Base-by-base conservation (phyloP, 2,888 invertebrate species). In the Dryococelus australis region DNA sequence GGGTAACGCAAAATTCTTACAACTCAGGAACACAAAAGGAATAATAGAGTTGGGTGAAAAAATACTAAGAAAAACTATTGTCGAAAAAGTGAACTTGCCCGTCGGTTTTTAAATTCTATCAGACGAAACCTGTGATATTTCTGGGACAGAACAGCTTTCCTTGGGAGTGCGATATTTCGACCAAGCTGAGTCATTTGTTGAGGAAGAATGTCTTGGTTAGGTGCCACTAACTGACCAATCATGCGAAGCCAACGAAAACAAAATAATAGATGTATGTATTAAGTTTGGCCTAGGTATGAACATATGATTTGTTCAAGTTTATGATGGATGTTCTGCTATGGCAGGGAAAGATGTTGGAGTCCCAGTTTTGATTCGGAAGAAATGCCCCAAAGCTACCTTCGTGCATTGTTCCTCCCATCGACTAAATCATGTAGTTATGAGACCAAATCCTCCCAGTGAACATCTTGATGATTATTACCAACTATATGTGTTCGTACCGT, bases 61-160 rank as follows among this genome's bases (percentile, higher is more conserved):
- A 87, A 88, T 89, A 87, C 86, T 89, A 80, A 88, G 65, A 89
- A 88, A 90, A 85, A 87, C 89, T 86, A 89, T 90, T 84, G 83
- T 87, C 83, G 51, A 87, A 81, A 84, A 87, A 85, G 88, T 47
- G 43, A 85, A 84, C n/a, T 35, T 26, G 3, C 13, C 87, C 85
- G 87, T 84, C 81, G 89, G 88, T 80, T 90, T 88, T 88, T 89
- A 89, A 86, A 88, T 90, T 84, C 87, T 90, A 88, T 90, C 90
- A 85, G 90, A 91, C 89, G 90, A 90, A 89, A 90, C 90, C 87
- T 89, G 89, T 86, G 90, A 90, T 87, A 89, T 90, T 81, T 89
- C 90, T 88, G 90, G 90, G 43, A 89, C 88, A 88, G 89, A 91
- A 89, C 91, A 90, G 89, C 89, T 91, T 85, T 91, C 91, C 81